Conservation (phyloP, 2,113 vertebrate genomes). For the Dipodomys ordii region DNA sequence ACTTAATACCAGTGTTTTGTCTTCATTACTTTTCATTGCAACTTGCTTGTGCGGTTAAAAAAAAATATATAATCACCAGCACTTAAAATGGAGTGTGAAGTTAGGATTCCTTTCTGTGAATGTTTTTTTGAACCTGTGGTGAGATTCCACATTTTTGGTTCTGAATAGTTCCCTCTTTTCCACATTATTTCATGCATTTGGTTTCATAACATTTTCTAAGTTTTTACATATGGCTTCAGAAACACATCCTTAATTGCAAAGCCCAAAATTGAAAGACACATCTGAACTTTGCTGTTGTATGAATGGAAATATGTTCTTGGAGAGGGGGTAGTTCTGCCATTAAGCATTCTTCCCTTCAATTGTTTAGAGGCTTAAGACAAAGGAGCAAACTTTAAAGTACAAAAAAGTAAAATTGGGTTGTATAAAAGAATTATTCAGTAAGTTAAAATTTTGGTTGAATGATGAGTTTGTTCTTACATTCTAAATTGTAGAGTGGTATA, state of each 20-base stretch:
- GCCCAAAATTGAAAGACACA: background rate
- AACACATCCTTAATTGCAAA: background rate
- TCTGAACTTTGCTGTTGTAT: background rate
- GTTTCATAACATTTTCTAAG: constrained; percentile 29
- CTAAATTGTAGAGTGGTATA: background rate
- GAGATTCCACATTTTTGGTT: background rate
- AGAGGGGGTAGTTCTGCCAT: background rate
- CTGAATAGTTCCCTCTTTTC: background rate
- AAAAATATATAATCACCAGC: background rate
- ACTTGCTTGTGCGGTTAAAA: background rate
- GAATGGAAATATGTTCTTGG: background rate
- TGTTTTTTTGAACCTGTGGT: background rate
- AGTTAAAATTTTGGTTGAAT: constrained; percentile 34
- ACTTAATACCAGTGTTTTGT: constrained; percentile 42
- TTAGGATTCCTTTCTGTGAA: background rate
- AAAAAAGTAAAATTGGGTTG: background rate
- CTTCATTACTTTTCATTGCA: constrained; percentile 46
- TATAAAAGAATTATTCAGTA: background rate
- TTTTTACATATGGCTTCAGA: background rate
- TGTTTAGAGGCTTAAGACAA: constrained; percentile 4
- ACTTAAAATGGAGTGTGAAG: constrained; percentile 23
- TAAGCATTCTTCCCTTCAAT: background rate
- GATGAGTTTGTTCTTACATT: background rate
- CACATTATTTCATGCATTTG: constrained; percentile 27
- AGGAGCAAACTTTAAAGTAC: background rate